These are phyloP conservation scores for Rhabdomys pumilio DNA, from an alignment of 2,797 vertebrate species.

Conservation along the genomic window DNA sequence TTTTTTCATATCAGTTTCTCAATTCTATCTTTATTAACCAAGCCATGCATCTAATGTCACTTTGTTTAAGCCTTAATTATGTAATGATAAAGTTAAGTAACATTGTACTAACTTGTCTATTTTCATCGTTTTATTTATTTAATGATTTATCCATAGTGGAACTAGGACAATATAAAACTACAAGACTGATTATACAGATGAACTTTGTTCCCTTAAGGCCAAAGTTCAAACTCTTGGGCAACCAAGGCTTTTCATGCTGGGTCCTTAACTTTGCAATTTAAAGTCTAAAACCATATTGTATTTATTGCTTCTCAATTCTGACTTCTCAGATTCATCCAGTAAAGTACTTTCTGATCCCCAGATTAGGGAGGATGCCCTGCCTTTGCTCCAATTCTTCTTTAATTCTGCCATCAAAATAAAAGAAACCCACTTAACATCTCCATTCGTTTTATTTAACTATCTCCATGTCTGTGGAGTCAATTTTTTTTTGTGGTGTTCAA, in stretches of 20 bases:
- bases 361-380: not conserved
- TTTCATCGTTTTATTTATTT: slow-evolving; percentile 52
- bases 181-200: not conserved
- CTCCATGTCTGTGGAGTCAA: slow-evolving; percentile 31
- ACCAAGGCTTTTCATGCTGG: not conserved
- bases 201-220: not conserved
- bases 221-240: not conserved
- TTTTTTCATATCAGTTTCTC: slow-evolving; percentile 7
- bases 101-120: not conserved
- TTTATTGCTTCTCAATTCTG: slow-evolving; percentile 18
- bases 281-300: not conserved
- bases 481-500: not conserved
- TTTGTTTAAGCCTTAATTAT: slow-evolving; percentile 43
- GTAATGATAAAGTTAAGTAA: not conserved
- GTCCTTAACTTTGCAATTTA: not conserved
- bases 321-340: not conserved
- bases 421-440: too few species aligned
- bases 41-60: not conserved
- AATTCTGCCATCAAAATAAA: slow-evolving; percentile 60
- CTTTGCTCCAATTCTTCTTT: not conserved
- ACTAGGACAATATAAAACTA: not conserved
- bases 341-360: not conserved
- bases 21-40: not conserved
- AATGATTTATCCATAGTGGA: not conserved
- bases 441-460: slow-evolving; percentile 25